Base-by-base conservation (phyloP, 2,888 invertebrate species). In the Parnassius orleans region DNA sequence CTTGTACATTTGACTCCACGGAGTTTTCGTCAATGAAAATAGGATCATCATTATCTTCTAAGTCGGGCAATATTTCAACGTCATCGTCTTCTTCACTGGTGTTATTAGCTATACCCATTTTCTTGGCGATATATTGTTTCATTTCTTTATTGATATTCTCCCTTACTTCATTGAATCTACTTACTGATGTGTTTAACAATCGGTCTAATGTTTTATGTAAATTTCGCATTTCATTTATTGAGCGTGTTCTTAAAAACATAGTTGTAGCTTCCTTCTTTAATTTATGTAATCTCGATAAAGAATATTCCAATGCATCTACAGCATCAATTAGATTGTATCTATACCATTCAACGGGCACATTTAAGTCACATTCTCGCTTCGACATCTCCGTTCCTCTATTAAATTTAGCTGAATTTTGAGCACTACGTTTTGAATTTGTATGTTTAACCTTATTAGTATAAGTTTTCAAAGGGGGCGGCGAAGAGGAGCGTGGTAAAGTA, bases 321-420 rank as follows among this genome's bases (percentile, higher is more conserved):
- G 93, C 92, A 69, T 93, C 92, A 56, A 93, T 77, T 43, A 93
- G 83, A 66, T 93, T 93, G 69, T 92, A 93, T 64, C 93, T 87
- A 71, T 90, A 93, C 93, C 93, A 94, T 73, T 93, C 93, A 55
- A 92, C 81, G 14, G 92, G 89, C 10, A 87, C 86, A 65, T 81
- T 78, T 48, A 88, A 68, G 72, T 90, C 87, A 65, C 79, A 79
- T 53, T 81, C 74, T 65, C 85, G 77, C 15, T 65, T 52, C 9
- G 69, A 54, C 14, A 57, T 60, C 56, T 68, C 65, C 5, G 53
- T 63, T 12, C 53, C 42, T 51, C 67, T 65, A 10, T 50, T 65
- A 5, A 61, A 55, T 59, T 67, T 70, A 9, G 55, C 43, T n/a
- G 55, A 24, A 52, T 69, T 68, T 9, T 57, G 57, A 42, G 11